Evolutionary conservation across 2,888 invertebrate species (phyloP).

Genomic region (Athetis lepigone): DNA sequence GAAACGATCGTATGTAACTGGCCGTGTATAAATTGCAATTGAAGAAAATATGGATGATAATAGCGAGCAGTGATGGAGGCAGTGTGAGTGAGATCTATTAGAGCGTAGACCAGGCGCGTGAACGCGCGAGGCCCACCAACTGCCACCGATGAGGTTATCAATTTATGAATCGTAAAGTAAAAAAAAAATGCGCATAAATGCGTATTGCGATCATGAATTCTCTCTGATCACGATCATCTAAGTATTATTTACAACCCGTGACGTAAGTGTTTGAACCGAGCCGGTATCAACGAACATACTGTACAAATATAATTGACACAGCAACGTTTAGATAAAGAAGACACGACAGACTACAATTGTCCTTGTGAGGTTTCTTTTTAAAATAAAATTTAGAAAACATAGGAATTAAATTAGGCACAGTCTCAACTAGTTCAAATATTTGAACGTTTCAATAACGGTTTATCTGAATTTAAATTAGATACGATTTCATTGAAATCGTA

Average conservation of each 20-base stretch:
- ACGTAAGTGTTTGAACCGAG: conserved; percentile 53
- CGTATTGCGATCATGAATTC: conserved; percentile 65
- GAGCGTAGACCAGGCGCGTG: conserved; percentile 55
- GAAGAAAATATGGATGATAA: conserved; percentile 61
- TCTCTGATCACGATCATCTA: conserved; percentile 58
- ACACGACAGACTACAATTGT: not conserved
- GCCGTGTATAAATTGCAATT: conserved; percentile 59
- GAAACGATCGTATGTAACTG: conserved; percentile 30
- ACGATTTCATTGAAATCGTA: not conserved
- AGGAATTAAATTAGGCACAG: conserved; percentile 2
- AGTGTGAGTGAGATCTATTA: conserved; percentile 67
- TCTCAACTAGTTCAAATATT: conserved; percentile 22
- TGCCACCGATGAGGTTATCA: conserved; percentile 85
- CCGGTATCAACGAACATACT: conserved; percentile 28
- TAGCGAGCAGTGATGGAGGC: conserved; percentile 63
- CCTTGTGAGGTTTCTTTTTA: not conserved
- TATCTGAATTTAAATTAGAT: conserved; percentile 13
- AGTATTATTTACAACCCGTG: conserved; percentile 62
- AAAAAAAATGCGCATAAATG: conserved; percentile 74
- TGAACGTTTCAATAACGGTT: conserved; percentile 23
- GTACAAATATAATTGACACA: conserved; percentile 32
- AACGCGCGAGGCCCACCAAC: conserved; percentile 67
- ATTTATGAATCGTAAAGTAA: conserved; percentile 82
- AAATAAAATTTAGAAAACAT: not conserved
- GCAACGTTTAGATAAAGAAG: conserved; percentile 3